Evolutionary conservation across 2,797 vertebrate genomes (phyloP).

Genomic region (Diplodus puntazzo): DNA sequence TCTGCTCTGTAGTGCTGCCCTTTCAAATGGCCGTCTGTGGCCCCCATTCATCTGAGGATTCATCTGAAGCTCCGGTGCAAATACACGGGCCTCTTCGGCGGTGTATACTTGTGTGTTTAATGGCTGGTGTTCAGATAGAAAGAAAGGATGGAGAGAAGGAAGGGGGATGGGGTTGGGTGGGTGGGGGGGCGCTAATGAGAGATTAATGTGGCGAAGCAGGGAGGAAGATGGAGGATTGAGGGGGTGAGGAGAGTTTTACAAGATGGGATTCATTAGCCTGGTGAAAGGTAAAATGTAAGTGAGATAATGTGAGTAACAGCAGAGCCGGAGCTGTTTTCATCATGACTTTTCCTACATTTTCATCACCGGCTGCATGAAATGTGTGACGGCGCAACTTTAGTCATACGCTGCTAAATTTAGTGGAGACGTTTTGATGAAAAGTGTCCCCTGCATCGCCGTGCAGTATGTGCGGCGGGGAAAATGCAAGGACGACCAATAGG

Average conservation of each 20-base stretch:
- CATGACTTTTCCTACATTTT: neutral
- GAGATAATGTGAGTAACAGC: neutral
- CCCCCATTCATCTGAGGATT: constrained; percentile 60
- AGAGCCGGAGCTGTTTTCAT: neutral
- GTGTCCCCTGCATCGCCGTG: neutral
- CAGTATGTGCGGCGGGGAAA: neutral
- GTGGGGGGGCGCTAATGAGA: constrained; percentile 65
- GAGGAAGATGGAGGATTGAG: constrained; percentile 53
- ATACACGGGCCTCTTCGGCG: constrained; percentile 39
- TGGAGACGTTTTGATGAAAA: constrained; percentile 22
- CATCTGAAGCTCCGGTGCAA: constrained; percentile 42
- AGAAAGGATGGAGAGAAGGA: constrained; percentile 37
- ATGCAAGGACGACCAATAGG: constrained; percentile 24
- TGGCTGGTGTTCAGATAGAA: constrained; percentile 45
- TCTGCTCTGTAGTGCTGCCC: constrained; percentile 52
- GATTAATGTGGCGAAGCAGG: constrained; percentile 72
- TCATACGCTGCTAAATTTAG: constrained; percentile 24
- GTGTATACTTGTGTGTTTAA: constrained; percentile 37
- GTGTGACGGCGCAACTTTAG: constrained; percentile 2
- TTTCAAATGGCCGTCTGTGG: constrained; percentile 60
- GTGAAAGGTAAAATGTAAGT: constrained; percentile 32
- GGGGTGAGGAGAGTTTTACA: constrained; percentile 22
- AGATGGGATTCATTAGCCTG: constrained; percentile 13
- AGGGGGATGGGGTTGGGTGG: neutral
- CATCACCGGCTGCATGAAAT: neutral